Conservation (phyloP, 2,797 vertebrate species). For the Pangasius macronema region DNA sequence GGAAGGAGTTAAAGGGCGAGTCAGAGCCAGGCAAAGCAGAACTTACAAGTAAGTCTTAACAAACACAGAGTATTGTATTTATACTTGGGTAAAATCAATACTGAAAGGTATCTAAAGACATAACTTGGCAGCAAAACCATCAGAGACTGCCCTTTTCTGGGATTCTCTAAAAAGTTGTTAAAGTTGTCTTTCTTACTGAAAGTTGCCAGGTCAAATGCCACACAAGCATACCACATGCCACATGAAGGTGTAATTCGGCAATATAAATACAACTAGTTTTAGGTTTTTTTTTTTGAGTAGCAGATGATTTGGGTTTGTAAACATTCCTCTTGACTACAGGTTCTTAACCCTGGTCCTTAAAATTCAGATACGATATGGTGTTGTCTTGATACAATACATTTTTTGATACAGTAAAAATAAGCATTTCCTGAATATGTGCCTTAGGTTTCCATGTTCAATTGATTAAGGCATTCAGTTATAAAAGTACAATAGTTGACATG, state of each 20-base stretch:
- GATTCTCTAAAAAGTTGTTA: neutral
- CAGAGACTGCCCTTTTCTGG: neutral
- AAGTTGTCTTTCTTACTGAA: neutral
- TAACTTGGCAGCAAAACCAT: conserved; percentile 8
- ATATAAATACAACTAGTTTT: neutral
- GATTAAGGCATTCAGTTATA: neutral
- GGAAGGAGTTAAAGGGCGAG: neutral
- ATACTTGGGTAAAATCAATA: conserved; percentile 20
- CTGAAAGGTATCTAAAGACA: conserved; percentile 6
- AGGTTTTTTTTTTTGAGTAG: neutral
- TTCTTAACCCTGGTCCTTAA: neutral
- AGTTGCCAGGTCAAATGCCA: neutral
- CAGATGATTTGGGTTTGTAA: neutral
- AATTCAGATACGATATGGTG: neutral
- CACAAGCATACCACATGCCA: neutral
- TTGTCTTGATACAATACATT: neutral
- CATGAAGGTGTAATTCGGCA: neutral
- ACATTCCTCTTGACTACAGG: neutral
- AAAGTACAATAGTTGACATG: neutral
- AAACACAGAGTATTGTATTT: neutral
- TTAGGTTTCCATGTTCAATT: neutral
- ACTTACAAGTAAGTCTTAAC: neutral
- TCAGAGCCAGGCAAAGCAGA: neutral
- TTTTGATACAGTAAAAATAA: neutral
- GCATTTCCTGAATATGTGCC: neutral